Percentiles rank a stretch among this genome's conserved stretches.
Evolutionary conservation across 2,797 vertebrate genomes (phyloP).

Genomic region (Monodelphis domestica): DNA sequence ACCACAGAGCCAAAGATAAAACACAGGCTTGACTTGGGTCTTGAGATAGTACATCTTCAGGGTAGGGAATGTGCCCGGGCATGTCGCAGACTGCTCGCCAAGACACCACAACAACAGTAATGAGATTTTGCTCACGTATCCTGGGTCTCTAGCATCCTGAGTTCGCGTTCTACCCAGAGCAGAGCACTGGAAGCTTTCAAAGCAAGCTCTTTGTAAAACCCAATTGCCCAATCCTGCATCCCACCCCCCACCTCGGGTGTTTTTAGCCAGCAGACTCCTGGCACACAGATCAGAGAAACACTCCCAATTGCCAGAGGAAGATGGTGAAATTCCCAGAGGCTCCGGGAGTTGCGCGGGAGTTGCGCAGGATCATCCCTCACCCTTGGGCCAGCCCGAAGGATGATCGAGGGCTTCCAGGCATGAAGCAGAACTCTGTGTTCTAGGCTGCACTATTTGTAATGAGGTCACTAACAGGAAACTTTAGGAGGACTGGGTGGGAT

Average conservation of each 20-base stretch:
- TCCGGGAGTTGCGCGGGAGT: neutral
- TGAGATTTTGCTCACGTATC: neutral
- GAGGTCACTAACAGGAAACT: neutral
- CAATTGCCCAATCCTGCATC: neutral
- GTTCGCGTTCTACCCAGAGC: neutral
- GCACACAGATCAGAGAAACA: neutral
- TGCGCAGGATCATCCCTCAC: neutral
- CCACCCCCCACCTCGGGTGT: neutral
- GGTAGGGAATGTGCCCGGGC: neutral
- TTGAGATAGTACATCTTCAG: neutral
- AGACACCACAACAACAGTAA: neutral
- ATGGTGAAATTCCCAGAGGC: neutral
- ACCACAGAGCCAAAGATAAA: rapidly evolving
- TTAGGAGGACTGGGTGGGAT: neutral
- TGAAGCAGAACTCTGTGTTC: neutral
- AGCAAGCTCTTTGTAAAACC: neutral
- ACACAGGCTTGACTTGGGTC: neutral
- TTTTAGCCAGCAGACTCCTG: neutral
- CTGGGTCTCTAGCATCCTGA: neutral
- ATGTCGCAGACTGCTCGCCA: neutral
- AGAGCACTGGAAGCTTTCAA: neutral
- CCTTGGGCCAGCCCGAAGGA: neutral
- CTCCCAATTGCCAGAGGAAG: neutral
- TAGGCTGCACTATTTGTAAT: neutral
- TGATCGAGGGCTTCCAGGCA: neutral